phyloP scores from a whole-genome alignment of 1,140 invertebrate genomes.

The Drosophila orena region DNA sequence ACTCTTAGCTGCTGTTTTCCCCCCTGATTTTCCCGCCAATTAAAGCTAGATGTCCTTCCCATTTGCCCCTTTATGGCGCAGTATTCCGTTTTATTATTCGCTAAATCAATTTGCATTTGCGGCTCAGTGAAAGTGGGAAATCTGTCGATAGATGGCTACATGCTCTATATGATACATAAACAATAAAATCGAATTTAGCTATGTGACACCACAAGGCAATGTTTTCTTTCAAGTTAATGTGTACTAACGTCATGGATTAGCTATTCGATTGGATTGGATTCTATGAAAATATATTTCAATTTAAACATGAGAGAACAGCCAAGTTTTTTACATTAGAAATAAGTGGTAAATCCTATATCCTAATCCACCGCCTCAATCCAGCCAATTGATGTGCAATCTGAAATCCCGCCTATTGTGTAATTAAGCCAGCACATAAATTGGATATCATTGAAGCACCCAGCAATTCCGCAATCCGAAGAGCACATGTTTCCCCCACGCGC shows the following conservation, averaged over 20 bases:
- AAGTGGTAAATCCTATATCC: no score
- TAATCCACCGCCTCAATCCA: no score
- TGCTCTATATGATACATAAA: constrained; percentile 15
- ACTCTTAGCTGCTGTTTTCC: constrained; percentile 47
- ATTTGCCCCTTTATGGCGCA: not conserved
- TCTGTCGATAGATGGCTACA: constrained; percentile 48
- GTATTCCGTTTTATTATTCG: constrained; percentile 47
- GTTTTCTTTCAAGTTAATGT: not conserved
- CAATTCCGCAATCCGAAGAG: constrained; percentile 5
- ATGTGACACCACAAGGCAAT: constrained; percentile 2
- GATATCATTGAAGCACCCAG: not conserved
- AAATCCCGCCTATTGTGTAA: not conserved
- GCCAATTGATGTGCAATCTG: not conserved
- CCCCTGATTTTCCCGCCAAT: constrained; percentile 20
- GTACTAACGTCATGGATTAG: no score
- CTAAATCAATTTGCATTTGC: constrained; percentile 56
- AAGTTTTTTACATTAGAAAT: no score
- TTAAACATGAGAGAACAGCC: no score
- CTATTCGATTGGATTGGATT: no score
- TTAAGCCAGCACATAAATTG: not conserved
- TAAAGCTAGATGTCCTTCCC: constrained; percentile 17
- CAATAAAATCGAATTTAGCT: constrained; percentile 2
- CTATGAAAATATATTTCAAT: no score
- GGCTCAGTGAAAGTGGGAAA: constrained; percentile 25
- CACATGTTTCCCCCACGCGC: constrained; percentile 9